phyloP scores from a whole-genome alignment of 2,888 invertebrate genomes.

The Pteria penguin region DNA sequence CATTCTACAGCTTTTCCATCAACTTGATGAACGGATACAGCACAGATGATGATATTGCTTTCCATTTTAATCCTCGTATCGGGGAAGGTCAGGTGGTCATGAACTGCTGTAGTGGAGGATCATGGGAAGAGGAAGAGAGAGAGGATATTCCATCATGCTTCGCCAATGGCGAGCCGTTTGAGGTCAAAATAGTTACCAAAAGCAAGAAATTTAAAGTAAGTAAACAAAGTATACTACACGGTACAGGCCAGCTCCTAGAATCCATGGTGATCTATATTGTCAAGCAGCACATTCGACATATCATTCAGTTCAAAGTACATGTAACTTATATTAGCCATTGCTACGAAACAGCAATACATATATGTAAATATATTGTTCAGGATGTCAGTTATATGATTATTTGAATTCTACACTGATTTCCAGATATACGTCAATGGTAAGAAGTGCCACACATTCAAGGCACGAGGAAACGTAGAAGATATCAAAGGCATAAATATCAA shows the following conservation, averaged over 20 bases:
- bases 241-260: no score
- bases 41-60: slow-evolving; percentile 83
- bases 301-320: no score
- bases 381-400: no score
- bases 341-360: no score
- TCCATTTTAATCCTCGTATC: slow-evolving; percentile 91
- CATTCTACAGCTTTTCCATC: slow-evolving; percentile 55
- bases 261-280: no score
- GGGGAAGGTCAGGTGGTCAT: slow-evolving; percentile 89
- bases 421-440: slow-evolving; percentile 64
- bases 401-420: no score
- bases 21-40: slow-evolving; percentile 60
- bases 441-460: slow-evolving; percentile 54
- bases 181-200: slow-evolving; percentile 55
- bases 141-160: slow-evolving; percentile 49
- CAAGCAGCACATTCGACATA: no score
- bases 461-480: slow-evolving; percentile 55
- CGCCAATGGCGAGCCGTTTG: slow-evolving; percentile 50
- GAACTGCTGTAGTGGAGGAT: slow-evolving; percentile 85
- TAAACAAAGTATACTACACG: no score
- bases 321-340: no score
- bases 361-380: no score
- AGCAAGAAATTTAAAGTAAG: slow-evolving; percentile 58
- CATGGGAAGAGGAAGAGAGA: slow-evolving; percentile 89
- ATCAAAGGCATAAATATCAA: slow-evolving; percentile 54